Conservation (phyloP, 1,140 invertebrate genomes). For the Caligus rogercresseyi region DNA sequence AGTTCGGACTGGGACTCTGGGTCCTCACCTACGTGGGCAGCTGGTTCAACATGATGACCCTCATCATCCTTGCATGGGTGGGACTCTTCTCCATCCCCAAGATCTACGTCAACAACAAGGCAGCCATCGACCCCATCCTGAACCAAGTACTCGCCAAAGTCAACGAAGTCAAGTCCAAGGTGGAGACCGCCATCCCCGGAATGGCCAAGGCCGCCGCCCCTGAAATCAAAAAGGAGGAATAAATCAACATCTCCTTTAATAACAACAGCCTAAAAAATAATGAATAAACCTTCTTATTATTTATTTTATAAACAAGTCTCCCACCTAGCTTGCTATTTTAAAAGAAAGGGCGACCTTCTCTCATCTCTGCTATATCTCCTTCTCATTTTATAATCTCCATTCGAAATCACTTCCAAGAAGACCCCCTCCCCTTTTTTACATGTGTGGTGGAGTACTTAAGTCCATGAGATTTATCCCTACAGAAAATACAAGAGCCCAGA, state of each 20-base stretch:
- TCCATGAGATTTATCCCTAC: too few relatives aligned
- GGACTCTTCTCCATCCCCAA: slow-evolving; percentile 87
- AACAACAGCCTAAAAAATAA: background rate
- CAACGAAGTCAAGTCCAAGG: slow-evolving; percentile 1
- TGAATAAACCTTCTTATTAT: background rate
- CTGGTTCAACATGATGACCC: slow-evolving; percentile 95
- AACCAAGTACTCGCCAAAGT: slow-evolving; percentile 2
- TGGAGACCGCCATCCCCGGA: background rate
- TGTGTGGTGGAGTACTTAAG: too few relatives aligned
- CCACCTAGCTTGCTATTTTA: background rate
- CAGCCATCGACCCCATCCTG: slow-evolving; percentile 10
- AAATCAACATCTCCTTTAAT: background rate
- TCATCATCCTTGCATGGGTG: slow-evolving; percentile 77
- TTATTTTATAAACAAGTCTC: background rate
- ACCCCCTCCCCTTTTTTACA: too few relatives aligned
- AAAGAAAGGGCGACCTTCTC: too few relatives aligned
- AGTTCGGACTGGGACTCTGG: slow-evolving; percentile 83
- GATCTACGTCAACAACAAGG: slow-evolving; percentile 23
- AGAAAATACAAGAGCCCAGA: too few relatives aligned
- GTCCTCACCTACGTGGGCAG: slow-evolving; percentile 84
- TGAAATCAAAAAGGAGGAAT: slow-evolving; percentile 14
- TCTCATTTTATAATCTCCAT: too few relatives aligned
- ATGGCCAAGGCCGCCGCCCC: background rate
- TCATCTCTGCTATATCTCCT: too few relatives aligned
- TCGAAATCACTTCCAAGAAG: too few relatives aligned